phyloP scores from a whole-genome alignment of 2,797 vertebrate genomes.

The Falco novaeseelandiae region DNA sequence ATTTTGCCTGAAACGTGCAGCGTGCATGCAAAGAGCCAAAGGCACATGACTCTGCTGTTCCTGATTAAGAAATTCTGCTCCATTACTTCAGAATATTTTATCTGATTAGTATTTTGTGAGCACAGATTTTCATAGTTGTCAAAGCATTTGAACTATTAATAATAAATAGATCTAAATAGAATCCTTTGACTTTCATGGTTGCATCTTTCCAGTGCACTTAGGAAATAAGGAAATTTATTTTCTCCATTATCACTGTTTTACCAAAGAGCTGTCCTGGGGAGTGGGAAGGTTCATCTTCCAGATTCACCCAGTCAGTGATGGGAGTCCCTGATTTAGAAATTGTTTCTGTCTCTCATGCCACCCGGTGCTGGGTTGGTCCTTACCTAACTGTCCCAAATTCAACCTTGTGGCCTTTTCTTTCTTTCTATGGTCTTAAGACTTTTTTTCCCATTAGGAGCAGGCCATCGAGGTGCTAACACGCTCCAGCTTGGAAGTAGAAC shows the following conservation, averaged over 20 bases:
- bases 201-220: neutral
- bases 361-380: rapidly evolving
- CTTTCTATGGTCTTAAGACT: neutral
- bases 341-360: neutral
- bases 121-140: conserved; percentile 52
- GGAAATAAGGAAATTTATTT: neutral
- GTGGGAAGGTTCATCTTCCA: neutral
- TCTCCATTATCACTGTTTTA: neutral
- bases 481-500: conserved; percentile 92
- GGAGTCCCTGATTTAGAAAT: neutral
- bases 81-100: conserved; percentile 57
- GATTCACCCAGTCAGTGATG: rapidly evolving
- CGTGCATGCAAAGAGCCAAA: neutral
- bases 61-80: conserved; percentile 62
- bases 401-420: neutral
- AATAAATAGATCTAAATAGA: conserved; percentile 60
- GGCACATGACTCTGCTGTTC: conserved; percentile 30
- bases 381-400: neutral
- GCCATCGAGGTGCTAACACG: conserved; percentile 85
- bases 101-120: conserved; percentile 66
- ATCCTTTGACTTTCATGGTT: conserved; percentile 27
- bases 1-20: conserved; percentile 6
- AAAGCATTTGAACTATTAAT: conserved; percentile 61
- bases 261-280: neutral
- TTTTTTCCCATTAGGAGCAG: conserved; percentile 80